phyloP scores from a whole-genome alignment of 1,140 invertebrate genomes.

The Oryctes rhinoceros region DNA sequence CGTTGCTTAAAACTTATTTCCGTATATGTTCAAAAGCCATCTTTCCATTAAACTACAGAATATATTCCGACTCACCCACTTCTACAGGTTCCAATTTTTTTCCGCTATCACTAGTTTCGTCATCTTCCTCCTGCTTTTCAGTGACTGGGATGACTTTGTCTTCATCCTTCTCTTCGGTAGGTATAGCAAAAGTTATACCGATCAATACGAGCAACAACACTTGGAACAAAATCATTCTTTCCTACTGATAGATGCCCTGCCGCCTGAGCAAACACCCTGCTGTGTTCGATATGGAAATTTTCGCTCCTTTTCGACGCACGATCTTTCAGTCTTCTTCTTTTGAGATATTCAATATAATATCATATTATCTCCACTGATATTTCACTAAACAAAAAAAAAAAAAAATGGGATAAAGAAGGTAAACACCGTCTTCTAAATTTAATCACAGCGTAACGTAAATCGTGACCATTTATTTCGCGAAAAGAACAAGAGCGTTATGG shows the following conservation, averaged over 20 bases:
- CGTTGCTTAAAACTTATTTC: too few species aligned
- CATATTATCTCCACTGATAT: too few species aligned
- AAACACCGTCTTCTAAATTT: background rate
- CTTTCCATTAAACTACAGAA: too few species aligned
- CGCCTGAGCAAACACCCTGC: too few species aligned
- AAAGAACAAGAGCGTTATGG: background rate
- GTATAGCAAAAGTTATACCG: background rate
- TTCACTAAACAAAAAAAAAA: too few species aligned
- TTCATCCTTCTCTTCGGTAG: background rate
- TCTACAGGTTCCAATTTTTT: background rate
- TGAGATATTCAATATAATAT: too few species aligned
- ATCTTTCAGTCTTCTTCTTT: too few species aligned
- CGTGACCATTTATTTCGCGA: background rate
- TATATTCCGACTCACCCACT: background rate
- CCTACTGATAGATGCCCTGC: too few species aligned
- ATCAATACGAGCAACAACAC: slow-evolving; percentile 12
- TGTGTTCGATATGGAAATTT: too few species aligned
- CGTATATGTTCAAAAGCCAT: too few species aligned
- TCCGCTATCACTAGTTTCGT: background rate
- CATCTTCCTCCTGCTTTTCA: background rate
- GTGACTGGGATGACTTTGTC: background rate
- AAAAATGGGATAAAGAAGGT: background rate
- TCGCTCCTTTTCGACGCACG: too few species aligned
- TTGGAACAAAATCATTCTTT: slow-evolving; percentile 8
- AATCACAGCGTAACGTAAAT: background rate